These are phyloP conservation scores for Bombus balteatus DNA, from an alignment of 1,140 invertebrate genomes.

Conservation along the genomic window DNA sequence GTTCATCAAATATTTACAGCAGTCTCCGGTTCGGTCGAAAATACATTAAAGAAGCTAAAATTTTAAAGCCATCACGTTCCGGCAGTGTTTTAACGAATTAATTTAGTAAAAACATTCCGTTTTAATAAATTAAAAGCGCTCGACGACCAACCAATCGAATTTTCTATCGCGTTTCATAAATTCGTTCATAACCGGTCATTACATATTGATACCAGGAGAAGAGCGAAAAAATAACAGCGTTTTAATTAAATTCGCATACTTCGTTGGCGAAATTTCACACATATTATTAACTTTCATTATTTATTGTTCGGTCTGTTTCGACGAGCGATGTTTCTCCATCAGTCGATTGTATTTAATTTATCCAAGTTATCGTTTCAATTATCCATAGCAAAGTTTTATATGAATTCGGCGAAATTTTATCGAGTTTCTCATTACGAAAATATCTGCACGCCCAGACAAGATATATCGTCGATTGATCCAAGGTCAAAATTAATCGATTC, in stretches of 20 bases:
- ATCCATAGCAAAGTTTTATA: background rate
- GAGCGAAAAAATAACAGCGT: background rate
- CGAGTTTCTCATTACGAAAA: background rate
- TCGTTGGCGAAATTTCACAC: background rate
- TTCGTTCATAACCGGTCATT: background rate
- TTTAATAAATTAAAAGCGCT: background rate
- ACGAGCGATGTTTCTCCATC: background rate
- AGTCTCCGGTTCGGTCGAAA: accelerated
- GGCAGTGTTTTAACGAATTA: background rate
- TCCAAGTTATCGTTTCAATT: background rate
- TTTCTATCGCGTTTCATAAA: background rate
- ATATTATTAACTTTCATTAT: background rate
- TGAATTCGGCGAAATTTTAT: background rate
- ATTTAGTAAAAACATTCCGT: background rate
- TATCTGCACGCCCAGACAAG: background rate
- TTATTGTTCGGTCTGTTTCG: background rate
- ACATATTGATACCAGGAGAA: background rate
- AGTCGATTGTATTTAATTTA: background rate
- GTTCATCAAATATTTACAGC: background rate
- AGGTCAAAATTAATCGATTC: conserved; percentile 16
- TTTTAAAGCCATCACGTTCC: too few species aligned
- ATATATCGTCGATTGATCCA: background rate
- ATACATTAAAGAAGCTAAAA: background rate
- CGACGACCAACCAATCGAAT: background rate
- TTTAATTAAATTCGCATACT: background rate